Conservation (phyloP, 2,113 vertebrate genomes). For the Stegostoma tigrinum region DNA sequence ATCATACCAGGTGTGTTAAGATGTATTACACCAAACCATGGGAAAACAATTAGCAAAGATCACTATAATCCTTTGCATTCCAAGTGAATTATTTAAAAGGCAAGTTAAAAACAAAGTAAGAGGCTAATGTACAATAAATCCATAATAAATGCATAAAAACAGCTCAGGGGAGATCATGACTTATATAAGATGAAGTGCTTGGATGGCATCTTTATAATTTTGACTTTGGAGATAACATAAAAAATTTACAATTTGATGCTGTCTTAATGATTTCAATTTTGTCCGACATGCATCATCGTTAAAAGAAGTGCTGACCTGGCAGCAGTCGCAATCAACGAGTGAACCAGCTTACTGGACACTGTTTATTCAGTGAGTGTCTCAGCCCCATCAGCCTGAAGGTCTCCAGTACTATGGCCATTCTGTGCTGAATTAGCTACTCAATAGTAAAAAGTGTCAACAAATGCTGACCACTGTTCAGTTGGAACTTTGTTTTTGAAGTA, state of each 20-base stretch:
- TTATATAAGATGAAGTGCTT: background rate
- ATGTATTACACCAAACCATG: background rate
- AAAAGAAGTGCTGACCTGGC: background rate
- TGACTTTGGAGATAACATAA: background rate
- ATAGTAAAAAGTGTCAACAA: background rate
- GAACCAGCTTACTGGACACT: background rate
- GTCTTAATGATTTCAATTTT: background rate
- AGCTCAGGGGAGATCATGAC: background rate
- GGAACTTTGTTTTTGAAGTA: background rate
- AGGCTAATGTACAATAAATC: background rate
- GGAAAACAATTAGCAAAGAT: conserved; percentile 18
- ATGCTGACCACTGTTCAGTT: background rate
- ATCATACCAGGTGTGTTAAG: background rate
- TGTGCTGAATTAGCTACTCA: background rate
- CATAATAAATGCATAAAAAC: background rate
- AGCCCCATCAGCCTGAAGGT: background rate
- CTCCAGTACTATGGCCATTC: background rate
- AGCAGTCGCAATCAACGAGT: background rate
- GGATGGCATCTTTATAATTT: background rate
- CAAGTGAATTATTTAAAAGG: background rate
- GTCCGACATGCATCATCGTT: background rate
- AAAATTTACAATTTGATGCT: background rate
- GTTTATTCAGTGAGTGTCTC: background rate
- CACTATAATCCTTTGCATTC: background rate
- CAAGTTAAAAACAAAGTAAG: background rate